Evolutionary conservation across 1,140 invertebrate genomes (phyloP).

Genomic region (Bradysia coprophila): DNA sequence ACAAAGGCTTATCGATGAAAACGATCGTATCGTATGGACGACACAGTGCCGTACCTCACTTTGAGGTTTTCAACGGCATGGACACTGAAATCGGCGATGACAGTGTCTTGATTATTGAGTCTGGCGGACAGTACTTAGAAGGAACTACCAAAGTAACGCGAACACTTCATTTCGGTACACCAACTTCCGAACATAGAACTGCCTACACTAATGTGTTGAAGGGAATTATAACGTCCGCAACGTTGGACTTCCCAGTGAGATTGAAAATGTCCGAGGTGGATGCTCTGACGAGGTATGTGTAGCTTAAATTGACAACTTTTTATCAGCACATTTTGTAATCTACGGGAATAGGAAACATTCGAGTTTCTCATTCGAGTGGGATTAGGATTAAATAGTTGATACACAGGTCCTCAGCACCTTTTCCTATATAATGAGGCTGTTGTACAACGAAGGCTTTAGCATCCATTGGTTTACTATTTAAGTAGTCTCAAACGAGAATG

Average conservation of each 20-base stretch:
- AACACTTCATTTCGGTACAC: slow-evolving; percentile 72
- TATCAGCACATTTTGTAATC: too few relatives aligned
- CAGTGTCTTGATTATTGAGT: slow-evolving; percentile 47
- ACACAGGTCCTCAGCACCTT: too few relatives aligned
- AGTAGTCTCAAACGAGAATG: too few relatives aligned
- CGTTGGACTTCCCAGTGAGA: slow-evolving; percentile 43
- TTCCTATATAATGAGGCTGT: too few relatives aligned
- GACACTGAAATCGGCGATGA: slow-evolving; percentile 47
- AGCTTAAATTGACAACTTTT: too few relatives aligned
- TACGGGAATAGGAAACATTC: too few relatives aligned
- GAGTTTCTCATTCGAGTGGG: too few relatives aligned
- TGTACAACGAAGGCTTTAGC: too few relatives aligned
- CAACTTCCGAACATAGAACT: slow-evolving; percentile 51
- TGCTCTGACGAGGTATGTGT: too few relatives aligned
- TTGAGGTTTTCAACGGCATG: slow-evolving; percentile 56
- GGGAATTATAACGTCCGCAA: slow-evolving; percentile 56
- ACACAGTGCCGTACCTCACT: slow-evolving; percentile 83
- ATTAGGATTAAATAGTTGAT: too few relatives aligned
- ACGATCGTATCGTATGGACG: slow-evolving; percentile 81
- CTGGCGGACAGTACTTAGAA: slow-evolving; percentile 60
- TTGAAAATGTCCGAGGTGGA: slow-evolving; percentile 48
- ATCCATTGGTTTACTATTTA: too few relatives aligned
- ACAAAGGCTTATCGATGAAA: slow-evolving; percentile 55
- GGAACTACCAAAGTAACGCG: slow-evolving; percentile 89
- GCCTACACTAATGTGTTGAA: slow-evolving; percentile 83